Conservation (phyloP, 2,797 vertebrate genomes). For the Coccyzus lansbergi region DNA sequence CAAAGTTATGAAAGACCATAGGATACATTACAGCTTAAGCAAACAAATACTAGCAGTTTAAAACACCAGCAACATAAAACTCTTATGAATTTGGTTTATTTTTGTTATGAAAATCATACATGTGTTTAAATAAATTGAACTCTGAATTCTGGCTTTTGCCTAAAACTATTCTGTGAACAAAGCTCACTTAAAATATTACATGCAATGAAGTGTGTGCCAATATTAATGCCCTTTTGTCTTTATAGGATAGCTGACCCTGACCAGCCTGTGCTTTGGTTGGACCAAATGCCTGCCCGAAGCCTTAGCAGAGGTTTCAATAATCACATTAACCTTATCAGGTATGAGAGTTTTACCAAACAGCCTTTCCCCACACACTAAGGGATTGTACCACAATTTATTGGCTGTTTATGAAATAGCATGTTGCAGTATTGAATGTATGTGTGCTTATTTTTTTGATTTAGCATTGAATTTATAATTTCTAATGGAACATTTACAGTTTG, state of each 20-base stretch:
- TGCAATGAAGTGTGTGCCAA: not conserved
- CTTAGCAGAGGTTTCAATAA: constrained; percentile 97
- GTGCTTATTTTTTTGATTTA: not conserved
- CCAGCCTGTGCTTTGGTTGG: constrained; percentile 97
- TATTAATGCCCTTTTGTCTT: constrained; percentile 24
- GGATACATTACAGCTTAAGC: not conserved
- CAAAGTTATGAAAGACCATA: not conserved
- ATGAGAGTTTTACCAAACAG: not conserved
- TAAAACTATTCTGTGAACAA: not conserved
- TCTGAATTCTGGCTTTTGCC: not conserved
- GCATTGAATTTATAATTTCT: not conserved
- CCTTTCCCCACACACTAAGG: not conserved
- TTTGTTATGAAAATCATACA: not conserved
- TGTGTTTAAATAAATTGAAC: not conserved
- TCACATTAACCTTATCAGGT: constrained; percentile 98
- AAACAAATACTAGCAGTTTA: not conserved
- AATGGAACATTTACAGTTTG: not conserved
- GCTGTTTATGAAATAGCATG: not conserved
- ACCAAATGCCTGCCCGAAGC: constrained; percentile 95
- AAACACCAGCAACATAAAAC: not conserved
- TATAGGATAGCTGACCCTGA: constrained; percentile 94
- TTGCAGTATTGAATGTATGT: not conserved
- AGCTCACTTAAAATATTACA: not conserved
- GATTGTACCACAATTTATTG: not conserved
- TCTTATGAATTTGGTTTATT: not conserved